Base-by-base conservation (phyloP, 1,140 invertebrate species). In the Bemisia tabaci region DNA sequence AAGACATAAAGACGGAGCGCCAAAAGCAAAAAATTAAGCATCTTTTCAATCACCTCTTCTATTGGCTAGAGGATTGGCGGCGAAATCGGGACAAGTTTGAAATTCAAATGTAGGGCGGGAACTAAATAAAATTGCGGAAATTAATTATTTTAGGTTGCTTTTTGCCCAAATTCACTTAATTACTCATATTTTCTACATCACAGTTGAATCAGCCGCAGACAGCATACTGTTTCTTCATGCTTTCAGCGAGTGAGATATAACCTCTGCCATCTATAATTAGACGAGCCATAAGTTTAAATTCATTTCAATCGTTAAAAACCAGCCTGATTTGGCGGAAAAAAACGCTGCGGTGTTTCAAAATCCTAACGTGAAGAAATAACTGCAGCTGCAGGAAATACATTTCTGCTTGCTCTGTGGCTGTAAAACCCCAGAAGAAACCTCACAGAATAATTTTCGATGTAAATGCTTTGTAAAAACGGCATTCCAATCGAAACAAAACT, bases 181-280 rank as follows among this genome's bases (percentile, higher is more conserved):
- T n/a, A n/a, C n/a, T n/a, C n/a, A n/a, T n/a, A n/a, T n/a, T n/a
- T n/a, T n/a, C n/a, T n/a, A n/a, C n/a, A 9, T 12, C 23, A 12
- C 17, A 39, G 12, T 65, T 60, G 64, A 67, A 59, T 65, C 59
- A 22, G 24, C 65, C 24, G 1, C 1, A 39, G 59, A 65, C 12
- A 60, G 66, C 60, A 70, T 70, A 33, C 59, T 70, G 59, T 69
- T 70, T 33, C 23, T 67, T 26, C 63, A 70, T 69, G 68, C 68
- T 26, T 62, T 70, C 59, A 67, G 59, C 39, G 66, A 61, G 5
- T 70, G 65, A 48, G 68, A 70, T 62, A 69, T 65, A 2, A 69
- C 68, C 59, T 70, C 68, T 60, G 64, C 69, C 25, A 23, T 68
- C 63, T 68, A 63, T 39, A 60, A 67, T 12, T 64, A 70, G 33